Evolutionary conservation across 2,888 invertebrate species (phyloP), one percentile per base, ranked within the genome.

Genomic region (Psylliodes chrysocephalus): DNA sequence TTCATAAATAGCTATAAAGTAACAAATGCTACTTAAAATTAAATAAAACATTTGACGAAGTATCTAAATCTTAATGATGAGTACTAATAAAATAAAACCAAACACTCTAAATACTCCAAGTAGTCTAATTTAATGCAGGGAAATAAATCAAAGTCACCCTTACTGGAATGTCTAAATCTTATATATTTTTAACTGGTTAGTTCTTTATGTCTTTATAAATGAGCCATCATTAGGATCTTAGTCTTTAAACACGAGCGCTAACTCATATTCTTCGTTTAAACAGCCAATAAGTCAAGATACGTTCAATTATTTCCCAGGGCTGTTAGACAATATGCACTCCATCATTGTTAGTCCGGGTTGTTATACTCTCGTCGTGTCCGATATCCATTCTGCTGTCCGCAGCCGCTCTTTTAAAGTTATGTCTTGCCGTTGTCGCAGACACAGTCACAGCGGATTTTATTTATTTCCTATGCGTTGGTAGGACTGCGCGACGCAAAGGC

Each of bases 321-420:
- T 66, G 62, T 68, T 66, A 60, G 62, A 75, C 73, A 74, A 75
- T 75, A 74, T 70, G 67, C 73, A 71, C 74, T 77, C 63, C 70
- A 77, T 76, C 74, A 75, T 75, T 70, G 71, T 70, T 68, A 65
- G 65, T 63, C 68, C 55, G 71, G 68, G 75, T 74, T 71, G 75
- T 75, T 75, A 74, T 73, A 67, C 71, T 71, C 70, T 73, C 74
- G 75, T 79, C 79, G 79, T 79, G 79, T 77, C 75, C 73, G 69
- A 70, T 74, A 75, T 74, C 79, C 78, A 80, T 80, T 80, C 78
- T 79, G 70, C 79, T 79, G 78, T 79, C 79, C 73, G 69, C 71
- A 71, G 64, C 69, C 76, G 70, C 71, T 73, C 70, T 74, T 70
- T 69, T 77, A 74, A 74, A 80, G 77, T 79, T 81, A 81, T 79